These are phyloP conservation scores for Armadillidium nasatum DNA, from an alignment of 1,140 invertebrate species.

Conservation along the genomic window DNA sequence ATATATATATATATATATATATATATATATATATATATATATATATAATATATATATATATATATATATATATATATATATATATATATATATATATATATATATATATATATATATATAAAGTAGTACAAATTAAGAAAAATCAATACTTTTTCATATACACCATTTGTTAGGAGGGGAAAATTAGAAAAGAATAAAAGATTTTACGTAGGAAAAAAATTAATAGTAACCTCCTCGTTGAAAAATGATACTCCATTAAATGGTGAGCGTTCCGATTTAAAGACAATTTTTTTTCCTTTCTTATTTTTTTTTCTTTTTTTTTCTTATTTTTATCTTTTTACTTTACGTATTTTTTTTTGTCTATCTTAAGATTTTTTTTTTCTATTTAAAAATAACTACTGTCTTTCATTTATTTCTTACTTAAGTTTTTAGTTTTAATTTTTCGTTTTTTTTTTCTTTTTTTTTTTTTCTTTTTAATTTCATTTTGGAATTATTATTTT, in stretches of 20 bases:
- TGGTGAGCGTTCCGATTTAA: not conserved
- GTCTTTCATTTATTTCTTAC: too few species aligned
- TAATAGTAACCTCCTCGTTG: not conserved
- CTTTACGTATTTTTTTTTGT: too few species aligned
- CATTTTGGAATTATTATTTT: too few species aligned
- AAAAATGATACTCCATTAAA: constrained; percentile 14
- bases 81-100: constrained; percentile 16
- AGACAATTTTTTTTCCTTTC: not conserved
- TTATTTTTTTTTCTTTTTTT: not conserved
- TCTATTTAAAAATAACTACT: too few species aligned
- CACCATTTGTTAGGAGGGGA: not conserved
- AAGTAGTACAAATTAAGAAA: not conserved
- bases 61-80: constrained; percentile 6
- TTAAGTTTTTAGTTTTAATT: too few species aligned
- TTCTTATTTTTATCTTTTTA: constrained; percentile 10
- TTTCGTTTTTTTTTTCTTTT: not conserved
- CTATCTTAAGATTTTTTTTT: too few species aligned
- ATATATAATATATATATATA: constrained; percentile 14
- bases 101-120: constrained; percentile 1
- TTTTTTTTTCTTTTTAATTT: constrained; percentile 7
- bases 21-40: constrained; percentile 16
- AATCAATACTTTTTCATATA: not conserved
- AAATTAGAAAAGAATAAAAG: not conserved
- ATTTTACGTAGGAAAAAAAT: not conserved
- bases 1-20: constrained; percentile 17